These are phyloP conservation scores for Chondrilla cf. caribensis DNA, from an alignment of 37 sponge, comb jelly and placozoan species.

Conservation along the genomic window DNA sequence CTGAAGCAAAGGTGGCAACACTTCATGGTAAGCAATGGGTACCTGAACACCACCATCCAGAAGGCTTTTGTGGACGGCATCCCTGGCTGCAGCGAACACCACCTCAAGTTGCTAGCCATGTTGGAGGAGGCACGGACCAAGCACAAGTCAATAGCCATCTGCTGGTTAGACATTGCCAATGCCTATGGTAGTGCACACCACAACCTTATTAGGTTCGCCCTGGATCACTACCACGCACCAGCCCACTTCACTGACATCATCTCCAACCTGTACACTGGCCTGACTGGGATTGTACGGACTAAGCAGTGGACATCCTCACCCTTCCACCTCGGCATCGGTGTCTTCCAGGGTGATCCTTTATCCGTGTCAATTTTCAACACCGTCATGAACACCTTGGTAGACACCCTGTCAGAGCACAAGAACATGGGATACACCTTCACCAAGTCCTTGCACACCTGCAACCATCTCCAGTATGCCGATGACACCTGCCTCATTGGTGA, in stretches of 20 bases:
- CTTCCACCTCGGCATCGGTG: slow-evolving; percentile 7
- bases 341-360: slow-evolving; percentile 43
- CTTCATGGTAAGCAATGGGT: slow-evolving; percentile 20
- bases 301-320: slow-evolving; percentile 16
- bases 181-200: slow-evolving; percentile 45
- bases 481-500: slow-evolving; percentile 23
- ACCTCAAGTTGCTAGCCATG: slow-evolving; percentile 2
- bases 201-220: slow-evolving; percentile 25
- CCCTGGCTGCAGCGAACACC: slow-evolving; percentile 37
- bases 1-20: slow-evolving; percentile 15
- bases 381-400: slow-evolving; percentile 27
- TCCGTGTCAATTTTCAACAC: slow-evolving; percentile 35
- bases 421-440: slow-evolving; percentile 15
- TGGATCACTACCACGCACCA: slow-evolving; percentile 32
- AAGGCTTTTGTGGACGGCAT: slow-evolving; percentile 18
- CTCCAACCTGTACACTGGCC: slow-evolving; percentile 3
- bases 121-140: slow-evolving; percentile 18
- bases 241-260: neutral
- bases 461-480: slow-evolving; percentile 33
- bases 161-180: slow-evolving; percentile 42
- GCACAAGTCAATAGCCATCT: slow-evolving; percentile 3
- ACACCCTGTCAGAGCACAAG: neutral
- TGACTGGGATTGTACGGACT: slow-evolving; percentile 17
- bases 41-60: slow-evolving; percentile 27
- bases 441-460: neutral